These are phyloP conservation scores for Oreochromis mossambicus DNA, from an alignment of 2,797 vertebrate genomes.

Conservation along the genomic window DNA sequence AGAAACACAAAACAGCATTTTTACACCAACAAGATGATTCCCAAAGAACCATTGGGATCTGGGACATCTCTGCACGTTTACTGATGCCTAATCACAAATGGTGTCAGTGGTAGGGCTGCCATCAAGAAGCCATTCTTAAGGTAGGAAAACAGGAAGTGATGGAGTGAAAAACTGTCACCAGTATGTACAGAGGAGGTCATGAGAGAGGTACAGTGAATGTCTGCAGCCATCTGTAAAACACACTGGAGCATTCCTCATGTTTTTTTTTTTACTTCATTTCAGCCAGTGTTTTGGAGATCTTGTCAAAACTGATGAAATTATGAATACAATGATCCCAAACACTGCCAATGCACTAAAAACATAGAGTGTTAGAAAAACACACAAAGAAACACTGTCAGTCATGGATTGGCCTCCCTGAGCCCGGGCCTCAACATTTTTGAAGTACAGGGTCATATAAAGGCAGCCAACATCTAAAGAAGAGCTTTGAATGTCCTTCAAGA, in stretches of 20 bases:
- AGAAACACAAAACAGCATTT: neutral
- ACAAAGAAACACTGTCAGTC: neutral
- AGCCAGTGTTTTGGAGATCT: neutral
- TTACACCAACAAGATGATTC: accelerated
- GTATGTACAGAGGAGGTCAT: neutral
- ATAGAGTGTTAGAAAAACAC: accelerated
- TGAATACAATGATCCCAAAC: neutral
- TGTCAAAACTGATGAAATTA: neutral
- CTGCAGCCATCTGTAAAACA: neutral
- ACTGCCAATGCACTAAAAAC: neutral
- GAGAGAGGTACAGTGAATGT: neutral
- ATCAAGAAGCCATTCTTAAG: neutral
- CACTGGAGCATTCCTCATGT: neutral
- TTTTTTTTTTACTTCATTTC: accelerated
- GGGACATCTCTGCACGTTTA: neutral
- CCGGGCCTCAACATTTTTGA: accelerated
- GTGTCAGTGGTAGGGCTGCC: neutral
- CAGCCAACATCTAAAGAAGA: neutral
- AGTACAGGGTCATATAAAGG: accelerated
- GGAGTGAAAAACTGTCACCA: neutral
- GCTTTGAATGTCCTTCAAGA: neutral
- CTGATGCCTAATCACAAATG: neutral
- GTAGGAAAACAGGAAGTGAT: neutral
- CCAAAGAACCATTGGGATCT: neutral
- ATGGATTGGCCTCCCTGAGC: neutral